phyloP scores from a whole-genome alignment of 2,113 vertebrate genomes.

The Syngnathus typhle region DNA sequence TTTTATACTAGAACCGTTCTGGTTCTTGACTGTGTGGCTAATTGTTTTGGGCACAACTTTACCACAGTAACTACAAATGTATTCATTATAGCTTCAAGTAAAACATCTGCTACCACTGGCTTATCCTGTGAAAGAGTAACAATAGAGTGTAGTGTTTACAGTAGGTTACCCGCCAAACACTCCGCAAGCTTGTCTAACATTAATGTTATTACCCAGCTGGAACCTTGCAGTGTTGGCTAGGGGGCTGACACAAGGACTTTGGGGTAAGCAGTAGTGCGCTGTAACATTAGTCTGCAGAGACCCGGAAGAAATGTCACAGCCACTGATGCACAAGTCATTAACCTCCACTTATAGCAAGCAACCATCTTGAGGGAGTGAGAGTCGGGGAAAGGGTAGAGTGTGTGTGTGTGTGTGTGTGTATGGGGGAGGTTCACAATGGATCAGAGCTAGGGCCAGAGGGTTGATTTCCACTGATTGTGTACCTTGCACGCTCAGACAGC shows the following conservation, averaged over 20 bases:
- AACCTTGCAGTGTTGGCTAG: not conserved
- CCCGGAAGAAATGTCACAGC: slow-evolving; percentile 51
- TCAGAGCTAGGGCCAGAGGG: slow-evolving; percentile 20
- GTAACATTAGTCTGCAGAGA: slow-evolving; percentile 20
- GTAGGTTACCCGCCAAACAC: not conserved
- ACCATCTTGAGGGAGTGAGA: slow-evolving; percentile 19
- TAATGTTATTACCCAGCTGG: not conserved
- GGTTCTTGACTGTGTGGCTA: not conserved
- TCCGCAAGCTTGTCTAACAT: not conserved
- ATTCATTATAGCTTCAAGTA: not conserved
- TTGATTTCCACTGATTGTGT: slow-evolving; percentile 48
- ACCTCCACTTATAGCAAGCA: slow-evolving; percentile 28
- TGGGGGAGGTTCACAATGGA: slow-evolving; percentile 27
- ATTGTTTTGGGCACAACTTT: not conserved
- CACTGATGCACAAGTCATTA: slow-evolving; percentile 43
- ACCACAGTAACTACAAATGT: not conserved
- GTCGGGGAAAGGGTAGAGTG: slow-evolving; percentile 17
- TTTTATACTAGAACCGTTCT: not conserved
- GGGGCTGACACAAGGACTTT: slow-evolving; percentile 2
- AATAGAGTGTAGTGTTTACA: not conserved
- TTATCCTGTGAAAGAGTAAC: not conserved
- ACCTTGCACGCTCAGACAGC: slow-evolving; percentile 71
- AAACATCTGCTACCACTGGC: not conserved
- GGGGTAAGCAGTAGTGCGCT: slow-evolving; percentile 2
- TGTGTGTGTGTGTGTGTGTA: not conserved